Evolutionary conservation across 2,113 vertebrate genomes (phyloP).

Genomic region (Pongo pygmaeus): DNA sequence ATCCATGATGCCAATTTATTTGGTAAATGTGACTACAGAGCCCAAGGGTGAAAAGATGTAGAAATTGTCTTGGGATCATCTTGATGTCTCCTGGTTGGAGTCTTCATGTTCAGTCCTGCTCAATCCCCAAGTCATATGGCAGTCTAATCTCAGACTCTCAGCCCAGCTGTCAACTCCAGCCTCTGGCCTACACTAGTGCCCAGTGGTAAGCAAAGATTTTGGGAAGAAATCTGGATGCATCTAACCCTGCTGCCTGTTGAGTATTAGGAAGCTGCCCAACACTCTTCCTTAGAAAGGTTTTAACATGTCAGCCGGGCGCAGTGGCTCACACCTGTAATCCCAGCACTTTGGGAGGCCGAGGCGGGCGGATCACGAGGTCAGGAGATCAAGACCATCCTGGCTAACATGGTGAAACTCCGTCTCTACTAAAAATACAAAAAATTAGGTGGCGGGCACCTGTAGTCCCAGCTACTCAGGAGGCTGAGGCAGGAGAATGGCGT

Average conservation of each 20-base stretch:
- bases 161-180: not conserved
- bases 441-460: too few relatives aligned
- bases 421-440: too few relatives aligned
- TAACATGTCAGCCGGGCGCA: too few relatives aligned
- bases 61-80: not conserved
- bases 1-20: not conserved
- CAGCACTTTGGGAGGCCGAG: too few relatives aligned
- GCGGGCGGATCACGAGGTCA: too few relatives aligned
- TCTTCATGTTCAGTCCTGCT: not conserved
- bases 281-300: not conserved
- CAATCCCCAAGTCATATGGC: rapidly evolving
- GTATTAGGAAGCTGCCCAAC: not conserved
- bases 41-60: not conserved
- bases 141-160: not conserved
- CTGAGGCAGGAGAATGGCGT: too few relatives aligned
- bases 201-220: not conserved
- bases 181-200: not conserved
- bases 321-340: too few relatives aligned
- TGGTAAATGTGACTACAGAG: not conserved
- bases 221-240: not conserved
- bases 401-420: too few relatives aligned
- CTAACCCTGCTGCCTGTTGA: not conserved
- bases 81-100: not conserved
- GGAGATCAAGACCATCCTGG: too few relatives aligned
- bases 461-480: too few relatives aligned